Percentiles rank a stretch among this genome's conserved stretches.
These are phyloP conservation scores for Zaprionus capensis DNA, from an alignment of 1,140 invertebrate genomes.

Conservation along the genomic window DNA sequence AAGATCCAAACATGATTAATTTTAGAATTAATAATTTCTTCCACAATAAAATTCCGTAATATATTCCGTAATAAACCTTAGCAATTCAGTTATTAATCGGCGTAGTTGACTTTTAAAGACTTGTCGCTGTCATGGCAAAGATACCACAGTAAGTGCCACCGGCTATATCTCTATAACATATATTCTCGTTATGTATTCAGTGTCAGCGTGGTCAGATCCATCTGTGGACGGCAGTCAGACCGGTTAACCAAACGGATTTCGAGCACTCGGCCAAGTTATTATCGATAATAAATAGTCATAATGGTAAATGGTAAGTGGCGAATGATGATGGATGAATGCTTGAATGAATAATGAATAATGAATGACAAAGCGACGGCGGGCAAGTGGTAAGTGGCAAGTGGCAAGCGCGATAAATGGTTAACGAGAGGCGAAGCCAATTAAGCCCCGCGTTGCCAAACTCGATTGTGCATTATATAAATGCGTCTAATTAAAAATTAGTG, in stretches of 20 bases:
- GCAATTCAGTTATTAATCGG: slow-evolving; percentile 7
- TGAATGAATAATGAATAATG: slow-evolving; percentile 11
- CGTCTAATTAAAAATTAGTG: slow-evolving; percentile 78
- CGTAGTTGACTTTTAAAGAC: slow-evolving; percentile 13
- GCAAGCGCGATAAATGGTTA: slow-evolving; percentile 24
- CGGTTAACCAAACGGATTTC: slow-evolving; percentile 2
- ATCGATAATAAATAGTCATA: slow-evolving; percentile 36
- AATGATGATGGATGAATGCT: slow-evolving; percentile 4
- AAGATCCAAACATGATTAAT: not conserved
- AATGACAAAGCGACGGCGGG: not conserved
- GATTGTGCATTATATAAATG: slow-evolving; percentile 43
- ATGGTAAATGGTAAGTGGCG: slow-evolving; percentile 25
- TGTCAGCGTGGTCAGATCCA: slow-evolving; percentile 8
- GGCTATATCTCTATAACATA: not conserved
- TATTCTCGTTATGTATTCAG: slow-evolving; percentile 1
- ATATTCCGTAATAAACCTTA: not conserved
- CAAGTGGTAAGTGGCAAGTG: slow-evolving; percentile 13
- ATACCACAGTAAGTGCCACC: not conserved
- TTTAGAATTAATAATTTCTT: not conserved
- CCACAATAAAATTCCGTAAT: too few relatives aligned
- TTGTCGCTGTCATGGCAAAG: slow-evolving; percentile 7
- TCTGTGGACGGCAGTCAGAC: slow-evolving; percentile 9
- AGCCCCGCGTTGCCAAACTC: slow-evolving; percentile 12
- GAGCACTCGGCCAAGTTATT: slow-evolving; percentile 24
- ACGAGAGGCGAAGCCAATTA: slow-evolving; percentile 26